These are phyloP conservation scores for Sciaenops ocellatus DNA, from an alignment of 2,797 vertebrate species.

Conservation along the genomic window DNA sequence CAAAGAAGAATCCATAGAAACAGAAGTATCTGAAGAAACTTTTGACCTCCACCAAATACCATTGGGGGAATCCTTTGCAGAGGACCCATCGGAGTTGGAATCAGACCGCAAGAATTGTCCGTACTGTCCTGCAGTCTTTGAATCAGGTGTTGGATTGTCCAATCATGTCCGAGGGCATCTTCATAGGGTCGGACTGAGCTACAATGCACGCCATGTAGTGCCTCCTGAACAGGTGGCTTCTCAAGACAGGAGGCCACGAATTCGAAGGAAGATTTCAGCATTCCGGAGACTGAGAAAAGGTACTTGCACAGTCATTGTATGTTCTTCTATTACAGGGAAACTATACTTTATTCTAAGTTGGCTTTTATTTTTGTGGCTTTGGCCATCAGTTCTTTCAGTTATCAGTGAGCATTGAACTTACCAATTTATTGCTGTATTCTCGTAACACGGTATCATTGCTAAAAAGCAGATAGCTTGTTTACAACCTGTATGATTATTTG, in stretches of 20 bases:
- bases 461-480: conserved; percentile 2
- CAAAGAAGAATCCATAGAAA: conserved; percentile 87
- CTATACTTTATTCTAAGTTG: not conserved
- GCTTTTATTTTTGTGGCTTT: conserved; percentile 8
- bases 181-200: conserved; percentile 94
- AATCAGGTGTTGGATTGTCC: conserved; percentile 97
- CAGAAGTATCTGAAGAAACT: conserved; percentile 82
- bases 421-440: conserved; percentile 1
- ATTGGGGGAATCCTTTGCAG: conserved; percentile 80
- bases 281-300: conserved; percentile 94
- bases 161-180: conserved; percentile 98
- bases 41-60: conserved; percentile 86
- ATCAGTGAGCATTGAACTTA: not conserved
- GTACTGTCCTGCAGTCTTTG: conserved; percentile 96
- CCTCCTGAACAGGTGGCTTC: conserved; percentile 94
- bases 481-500: not conserved
- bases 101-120: conserved; percentile 93
- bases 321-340: not conserved
- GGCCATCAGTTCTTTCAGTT: not conserved
- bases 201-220: conserved; percentile 93
- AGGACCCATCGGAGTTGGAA: conserved; percentile 89
- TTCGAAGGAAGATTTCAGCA: conserved; percentile 91
- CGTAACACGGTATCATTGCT: not conserved
- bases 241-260: conserved; percentile 94
- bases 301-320: conserved; percentile 65